Base-by-base conservation (phyloP, 2,797 vertebrate genomes). In the Tadarida brasiliensis region DNA sequence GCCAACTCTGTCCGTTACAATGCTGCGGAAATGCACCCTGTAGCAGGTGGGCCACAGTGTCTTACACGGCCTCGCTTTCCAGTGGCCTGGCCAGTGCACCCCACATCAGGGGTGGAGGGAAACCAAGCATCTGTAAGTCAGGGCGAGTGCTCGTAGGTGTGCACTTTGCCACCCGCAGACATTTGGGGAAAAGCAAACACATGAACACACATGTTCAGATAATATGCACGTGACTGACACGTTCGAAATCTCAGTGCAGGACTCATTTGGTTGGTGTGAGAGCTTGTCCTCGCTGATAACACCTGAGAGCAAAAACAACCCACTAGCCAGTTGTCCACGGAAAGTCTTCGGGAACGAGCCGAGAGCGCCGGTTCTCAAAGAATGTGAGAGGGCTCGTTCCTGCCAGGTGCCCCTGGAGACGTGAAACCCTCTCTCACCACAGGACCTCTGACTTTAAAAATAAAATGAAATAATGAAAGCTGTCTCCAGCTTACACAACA, bases 401-500 rank as follows among this genome's bases (percentile, higher is more conserved):
- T 20, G 1, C 90, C 78, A 83, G 68, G 59, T n/a, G 7, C 78
- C 57, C 91, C 71, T 70, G 49, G 56, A 78, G 77, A 65, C 54
- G 11, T 15, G 17, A 88, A 88, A 39, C 77, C 57, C 28, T 28
- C 87, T 85, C 71, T 82, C 78, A 22, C 80, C 87, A 15, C n/a
- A 2, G 78, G 39, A 87, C 86, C 92, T 84, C 65, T 87, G 81
- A 77, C 94, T 80, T 83, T 24, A 92, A 95, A 81, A 90, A 47
- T 77, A 51, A 91, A 94, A 96, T 12, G 30, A 87, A 77, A 61
- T 49, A 74, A 63, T 47, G 92, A 95, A 89, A 89, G 82, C 91
- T 68, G 91, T 61, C 68, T 92, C 73, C n/a, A 24, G 68, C 73
- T 95, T 80, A 63, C 17, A 92, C 74, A 56, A 81, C 80, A 80